phyloP scores from a whole-genome alignment of 1,140 invertebrate genomes.

The Papilio polyxenes region DNA sequence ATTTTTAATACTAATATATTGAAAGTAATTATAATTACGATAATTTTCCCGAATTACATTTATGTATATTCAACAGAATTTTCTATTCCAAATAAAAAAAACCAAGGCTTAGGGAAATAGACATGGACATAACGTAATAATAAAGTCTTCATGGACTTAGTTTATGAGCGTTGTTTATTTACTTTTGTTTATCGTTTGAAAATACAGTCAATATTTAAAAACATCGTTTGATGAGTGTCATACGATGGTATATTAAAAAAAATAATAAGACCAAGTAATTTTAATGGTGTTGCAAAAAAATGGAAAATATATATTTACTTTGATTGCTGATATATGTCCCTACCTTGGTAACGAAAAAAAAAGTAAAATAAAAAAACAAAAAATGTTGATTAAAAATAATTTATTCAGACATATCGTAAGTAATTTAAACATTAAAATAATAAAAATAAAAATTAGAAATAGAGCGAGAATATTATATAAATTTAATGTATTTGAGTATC shows the following conservation, averaged over 20 bases:
- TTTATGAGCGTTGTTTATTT: no score
- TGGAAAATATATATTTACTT: neutral
- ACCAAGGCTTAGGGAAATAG: neutral
- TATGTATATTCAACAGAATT: neutral
- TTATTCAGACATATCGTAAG: conserved; percentile 35
- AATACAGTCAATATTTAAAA: no score
- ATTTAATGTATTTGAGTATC: conserved; percentile 38
- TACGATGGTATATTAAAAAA: no score
- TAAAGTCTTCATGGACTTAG: no score
- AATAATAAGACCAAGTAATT: neutral
- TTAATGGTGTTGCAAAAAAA: neutral
- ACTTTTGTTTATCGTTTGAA: no score
- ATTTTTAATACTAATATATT: neutral
- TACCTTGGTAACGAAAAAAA: neutral
- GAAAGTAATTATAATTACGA: neutral
- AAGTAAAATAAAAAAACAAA: neutral
- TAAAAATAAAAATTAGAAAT: conserved; percentile 34
- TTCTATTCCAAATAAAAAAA: neutral
- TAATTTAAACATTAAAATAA: conserved; percentile 36
- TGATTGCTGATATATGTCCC: no score
- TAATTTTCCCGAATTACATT: neutral
- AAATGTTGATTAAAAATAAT: conserved; percentile 33
- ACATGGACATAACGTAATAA: no score
- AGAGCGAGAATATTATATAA: conserved; percentile 2
- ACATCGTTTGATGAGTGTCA: no score